Evolutionary conservation across 2,888 invertebrate genomes (phyloP).

Genomic region (Cosmorhoe ocellata): DNA sequence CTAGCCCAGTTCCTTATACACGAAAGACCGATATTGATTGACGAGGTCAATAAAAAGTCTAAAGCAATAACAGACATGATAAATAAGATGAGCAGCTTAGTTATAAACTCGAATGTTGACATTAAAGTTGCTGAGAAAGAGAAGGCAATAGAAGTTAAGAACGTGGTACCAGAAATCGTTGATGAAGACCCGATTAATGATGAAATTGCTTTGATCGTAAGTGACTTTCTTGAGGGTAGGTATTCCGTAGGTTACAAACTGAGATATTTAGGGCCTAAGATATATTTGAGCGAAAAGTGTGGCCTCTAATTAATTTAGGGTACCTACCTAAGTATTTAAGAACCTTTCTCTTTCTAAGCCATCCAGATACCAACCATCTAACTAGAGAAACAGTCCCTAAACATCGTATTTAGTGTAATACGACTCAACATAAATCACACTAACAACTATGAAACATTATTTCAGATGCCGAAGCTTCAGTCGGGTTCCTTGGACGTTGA

Average conservation of each 20-base stretch:
- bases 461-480: conserved; percentile 65
- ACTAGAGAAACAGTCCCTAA: too few species aligned
- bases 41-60: conserved; percentile 44
- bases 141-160: background rate
- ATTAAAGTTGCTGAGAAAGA: background rate
- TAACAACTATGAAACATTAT: conserved; percentile 2
- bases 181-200: conserved; percentile 2
- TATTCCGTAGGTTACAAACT: too few species aligned
- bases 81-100: conserved; percentile 37
- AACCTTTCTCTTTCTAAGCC: too few species aligned
- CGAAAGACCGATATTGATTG: conserved; percentile 48
- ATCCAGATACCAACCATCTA: too few species aligned
- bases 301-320: too few species aligned
- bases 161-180: background rate
- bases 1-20: conserved; percentile 55
- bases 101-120: conserved; percentile 7
- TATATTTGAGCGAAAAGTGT: too few species aligned
- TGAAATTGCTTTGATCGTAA: conserved; percentile 16
- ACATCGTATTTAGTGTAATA: too few species aligned
- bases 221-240: conserved; percentile 1
- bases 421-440: too few species aligned
- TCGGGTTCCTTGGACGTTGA: conserved; percentile 53
- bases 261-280: too few species aligned
- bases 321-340: too few species aligned
- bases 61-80: conserved; percentile 40